phyloP scores from a whole-genome alignment of 2,113 vertebrate genomes.

The Mesitornis unicolor region DNA sequence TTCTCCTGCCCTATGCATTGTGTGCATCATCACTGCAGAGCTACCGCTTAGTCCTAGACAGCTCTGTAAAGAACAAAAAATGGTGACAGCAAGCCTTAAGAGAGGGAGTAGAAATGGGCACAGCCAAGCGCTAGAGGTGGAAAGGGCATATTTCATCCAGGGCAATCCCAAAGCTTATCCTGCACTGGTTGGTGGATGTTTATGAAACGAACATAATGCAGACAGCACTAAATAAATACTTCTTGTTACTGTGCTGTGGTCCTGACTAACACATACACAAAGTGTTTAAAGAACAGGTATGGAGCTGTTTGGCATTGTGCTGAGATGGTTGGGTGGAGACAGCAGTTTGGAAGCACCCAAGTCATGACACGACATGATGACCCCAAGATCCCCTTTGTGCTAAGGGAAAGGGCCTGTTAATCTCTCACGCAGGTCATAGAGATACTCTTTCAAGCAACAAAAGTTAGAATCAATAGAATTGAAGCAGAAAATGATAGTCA shows the following conservation, averaged over 20 bases:
- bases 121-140: background rate
- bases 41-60: background rate
- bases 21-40: background rate
- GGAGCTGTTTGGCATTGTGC: background rate
- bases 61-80: background rate
- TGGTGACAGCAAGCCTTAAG: background rate
- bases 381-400: background rate
- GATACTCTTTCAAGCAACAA: background rate
- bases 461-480: background rate
- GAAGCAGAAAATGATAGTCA: background rate
- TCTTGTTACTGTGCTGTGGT: background rate
- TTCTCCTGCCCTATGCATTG: background rate
- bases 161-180: background rate
- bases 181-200: background rate
- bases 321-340: background rate
- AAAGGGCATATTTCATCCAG: background rate
- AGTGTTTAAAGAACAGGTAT: background rate
- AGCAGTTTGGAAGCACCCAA: background rate
- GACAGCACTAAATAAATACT: background rate
- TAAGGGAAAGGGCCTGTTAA: background rate
- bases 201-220: accelerated
- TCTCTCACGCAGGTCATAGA: background rate
- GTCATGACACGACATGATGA: background rate
- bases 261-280: background rate
- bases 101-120: background rate